These are phyloP conservation scores for Cyclina sinensis DNA, from an alignment of 1,140 invertebrate genomes.

Conservation along the genomic window DNA sequence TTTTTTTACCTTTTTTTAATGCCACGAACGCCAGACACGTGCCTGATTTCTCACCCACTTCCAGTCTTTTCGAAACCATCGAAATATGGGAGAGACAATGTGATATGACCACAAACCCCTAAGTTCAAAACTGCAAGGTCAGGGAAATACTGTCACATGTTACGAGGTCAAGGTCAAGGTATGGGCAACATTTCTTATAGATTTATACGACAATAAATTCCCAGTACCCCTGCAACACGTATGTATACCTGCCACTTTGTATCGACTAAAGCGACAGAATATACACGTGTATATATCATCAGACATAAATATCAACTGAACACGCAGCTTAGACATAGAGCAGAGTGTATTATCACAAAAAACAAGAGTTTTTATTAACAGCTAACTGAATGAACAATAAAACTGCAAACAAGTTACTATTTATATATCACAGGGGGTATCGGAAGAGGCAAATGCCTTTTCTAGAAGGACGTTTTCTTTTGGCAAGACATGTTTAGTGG, in stretches of 20 bases:
- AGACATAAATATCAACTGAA: too few species aligned
- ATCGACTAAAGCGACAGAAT: too few species aligned
- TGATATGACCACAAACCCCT: neutral
- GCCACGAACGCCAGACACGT: neutral
- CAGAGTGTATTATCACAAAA: too few species aligned
- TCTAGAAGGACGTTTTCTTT: too few species aligned
- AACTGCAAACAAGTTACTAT: neutral
- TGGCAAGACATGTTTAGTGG: too few species aligned
- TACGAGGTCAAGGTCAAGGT: neutral
- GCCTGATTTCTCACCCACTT: slow-evolving; percentile 10
- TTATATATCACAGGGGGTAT: slow-evolving; percentile 14
- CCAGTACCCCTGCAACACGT: neutral
- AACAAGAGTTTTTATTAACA: too few species aligned
- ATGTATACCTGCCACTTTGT: neutral
- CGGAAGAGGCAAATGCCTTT: too few species aligned
- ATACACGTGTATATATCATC: too few species aligned
- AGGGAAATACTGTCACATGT: neutral
- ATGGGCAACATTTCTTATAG: neutral
- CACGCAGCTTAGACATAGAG: too few species aligned
- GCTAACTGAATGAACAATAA: too few species aligned
- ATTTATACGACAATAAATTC: slow-evolving; percentile 9
- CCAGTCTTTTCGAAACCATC: neutral
- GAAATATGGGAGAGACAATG: neutral
- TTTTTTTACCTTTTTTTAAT: neutral
- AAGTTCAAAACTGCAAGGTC: neutral